Evolutionary conservation across 2,113 vertebrate genomes (phyloP).

Genomic region (Willisornis vidua): DNA sequence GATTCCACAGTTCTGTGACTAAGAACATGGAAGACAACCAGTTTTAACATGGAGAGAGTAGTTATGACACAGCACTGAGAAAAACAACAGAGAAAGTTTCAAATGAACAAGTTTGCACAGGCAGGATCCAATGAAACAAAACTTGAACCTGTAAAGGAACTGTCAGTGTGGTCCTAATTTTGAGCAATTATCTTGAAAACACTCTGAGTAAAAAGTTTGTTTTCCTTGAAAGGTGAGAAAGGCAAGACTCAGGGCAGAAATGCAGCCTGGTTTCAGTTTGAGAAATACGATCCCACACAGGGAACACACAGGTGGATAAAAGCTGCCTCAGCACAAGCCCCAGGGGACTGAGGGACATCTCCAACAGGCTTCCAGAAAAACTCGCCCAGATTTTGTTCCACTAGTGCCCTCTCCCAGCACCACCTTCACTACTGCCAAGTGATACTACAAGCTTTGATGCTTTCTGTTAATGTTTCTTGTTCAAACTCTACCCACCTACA

Average conservation of each 20-base stretch:
- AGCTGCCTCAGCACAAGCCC: neutral
- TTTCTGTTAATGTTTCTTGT: neutral
- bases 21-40: neutral
- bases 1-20: neutral
- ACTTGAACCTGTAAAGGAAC: neutral
- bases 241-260: neutral
- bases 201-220: neutral
- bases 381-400: neutral
- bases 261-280: neutral
- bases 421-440: accelerated
- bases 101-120: neutral
- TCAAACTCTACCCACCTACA: neutral
- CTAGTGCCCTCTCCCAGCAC: neutral
- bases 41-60: neutral
- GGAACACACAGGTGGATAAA: neutral
- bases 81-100: neutral
- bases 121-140: neutral
- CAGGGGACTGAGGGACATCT: neutral
- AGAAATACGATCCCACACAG: neutral
- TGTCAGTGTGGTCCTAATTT: neutral
- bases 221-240: neutral
- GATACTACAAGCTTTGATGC: neutral
- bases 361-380: neutral
- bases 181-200: neutral
- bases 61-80: neutral